phyloP scores from a whole-genome alignment of 2,113 vertebrate genomes.

The Passer domesticus region DNA sequence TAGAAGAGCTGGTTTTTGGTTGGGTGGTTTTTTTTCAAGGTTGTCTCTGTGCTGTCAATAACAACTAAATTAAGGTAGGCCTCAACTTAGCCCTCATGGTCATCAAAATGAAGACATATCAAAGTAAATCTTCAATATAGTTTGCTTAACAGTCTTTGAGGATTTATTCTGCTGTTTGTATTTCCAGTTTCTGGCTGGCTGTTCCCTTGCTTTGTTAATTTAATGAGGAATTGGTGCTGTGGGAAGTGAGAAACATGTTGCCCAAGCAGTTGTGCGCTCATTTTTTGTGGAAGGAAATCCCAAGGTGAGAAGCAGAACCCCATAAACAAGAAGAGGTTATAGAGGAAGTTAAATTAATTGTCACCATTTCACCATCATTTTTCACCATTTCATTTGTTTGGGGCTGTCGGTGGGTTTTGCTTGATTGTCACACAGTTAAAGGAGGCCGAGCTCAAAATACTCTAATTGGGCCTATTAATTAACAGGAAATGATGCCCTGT shows the following conservation, averaged over 20 bases:
- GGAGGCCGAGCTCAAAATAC: neutral
- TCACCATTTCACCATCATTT: neutral
- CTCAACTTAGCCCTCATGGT: accelerated
- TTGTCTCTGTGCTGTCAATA: neutral
- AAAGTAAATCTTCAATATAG: neutral
- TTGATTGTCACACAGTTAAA: neutral
- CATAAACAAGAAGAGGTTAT: neutral
- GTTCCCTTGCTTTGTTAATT: neutral
- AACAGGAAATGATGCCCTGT: neutral
- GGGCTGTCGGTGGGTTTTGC: neutral
- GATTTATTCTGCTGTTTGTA: neutral
- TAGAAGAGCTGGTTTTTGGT: neutral
- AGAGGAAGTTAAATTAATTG: neutral
- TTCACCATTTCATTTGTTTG: neutral
- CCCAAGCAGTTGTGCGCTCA: accelerated
- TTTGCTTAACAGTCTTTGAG: neutral
- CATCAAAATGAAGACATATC: neutral
- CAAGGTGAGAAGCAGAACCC: neutral
- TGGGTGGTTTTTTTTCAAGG: neutral
- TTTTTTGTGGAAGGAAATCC: neutral
- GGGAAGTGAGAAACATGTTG: neutral
- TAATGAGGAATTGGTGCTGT: neutral
- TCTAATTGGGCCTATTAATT: neutral
- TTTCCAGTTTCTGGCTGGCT: neutral
- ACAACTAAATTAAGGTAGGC: neutral